Evolutionary conservation across 1,140 invertebrate species (phyloP).

Genomic region (Steinernema khuongi): DNA sequence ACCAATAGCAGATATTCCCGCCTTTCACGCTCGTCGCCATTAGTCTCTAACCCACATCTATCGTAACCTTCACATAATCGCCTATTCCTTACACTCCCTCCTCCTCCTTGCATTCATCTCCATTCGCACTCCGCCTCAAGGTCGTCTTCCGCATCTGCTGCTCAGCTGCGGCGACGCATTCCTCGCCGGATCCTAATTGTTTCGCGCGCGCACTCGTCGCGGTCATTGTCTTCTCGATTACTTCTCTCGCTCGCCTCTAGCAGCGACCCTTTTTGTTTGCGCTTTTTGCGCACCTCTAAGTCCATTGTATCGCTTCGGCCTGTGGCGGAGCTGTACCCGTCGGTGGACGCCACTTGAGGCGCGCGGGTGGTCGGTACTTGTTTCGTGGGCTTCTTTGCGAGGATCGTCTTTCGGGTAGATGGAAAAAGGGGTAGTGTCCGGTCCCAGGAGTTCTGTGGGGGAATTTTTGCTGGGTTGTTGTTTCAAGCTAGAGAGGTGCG

Average conservation of each 20-base stretch:
- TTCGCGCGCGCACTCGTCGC: slow-evolving; percentile 5
- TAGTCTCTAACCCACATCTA: background rate
- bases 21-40: no score
- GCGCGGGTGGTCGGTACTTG: no score
- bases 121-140: slow-evolving; percentile 12
- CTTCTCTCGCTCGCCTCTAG: background rate
- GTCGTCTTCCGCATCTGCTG: slow-evolving; percentile 11
- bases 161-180: background rate
- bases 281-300: background rate
- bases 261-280: background rate
- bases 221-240: slow-evolving; percentile 15
- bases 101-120: slow-evolving; percentile 2
- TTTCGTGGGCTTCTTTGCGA: no score
- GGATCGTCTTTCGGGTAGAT: no score
- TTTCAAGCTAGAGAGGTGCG: no score
- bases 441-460: no score
- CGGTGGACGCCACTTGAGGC: no score
- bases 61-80: background rate
- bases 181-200: background rate
- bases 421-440: no score
- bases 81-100: background rate
- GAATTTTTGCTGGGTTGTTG: no score
- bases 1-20: no score
- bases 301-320: no score
- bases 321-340: no score